Base-by-base conservation (phyloP, 2,888 invertebrate species). In the Hymenopus coronatus region DNA sequence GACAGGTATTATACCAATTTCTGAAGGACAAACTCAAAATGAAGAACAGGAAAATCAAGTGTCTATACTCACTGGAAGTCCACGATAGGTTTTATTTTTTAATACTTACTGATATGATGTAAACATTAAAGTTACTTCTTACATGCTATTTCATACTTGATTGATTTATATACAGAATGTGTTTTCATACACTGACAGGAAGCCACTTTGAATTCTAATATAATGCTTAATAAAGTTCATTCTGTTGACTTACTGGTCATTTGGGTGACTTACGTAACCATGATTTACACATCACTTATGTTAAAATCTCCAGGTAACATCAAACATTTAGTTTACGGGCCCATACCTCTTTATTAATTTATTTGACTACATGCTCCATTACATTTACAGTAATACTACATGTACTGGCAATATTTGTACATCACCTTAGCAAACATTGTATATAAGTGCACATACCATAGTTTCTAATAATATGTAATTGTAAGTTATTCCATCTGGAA, bases 1-100 rank as follows among this genome's bases (percentile, higher is more conserved):
- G 1, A 87, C 28, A 33, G 94, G 94, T 3, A 94, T 94, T 1
- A 93, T 93, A 90, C 93, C 93, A 8, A 93, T 94, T 8, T 93
- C 93, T 6, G 92, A 93, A 83, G 92, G 93, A 90, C 92, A 93
- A 89, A 92, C 92, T 33, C 28, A 40, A 12, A 28, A 82, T 28
- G 87, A 27, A 3, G 89, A 87, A n/a, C 40, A 88, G 54, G 88
- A 84, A 14, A 89, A 89, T 70, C 88, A 89, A 54, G 84, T 89
- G 15, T 88, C 88, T 28, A 46, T 85, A 8, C 70, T 89, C 9
- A 85, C 85, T 83, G 85, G 82, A 40, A 28, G 25, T 46, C 27
- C 88, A 25, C 88, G 20, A 70, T 84, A 83, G 83, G 8, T 25
- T 3, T 46, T 40, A 20, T 46, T 40, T 28, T 20, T 27, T 70